Percentiles rank a stretch among this genome's conserved stretches.
These are phyloP conservation scores for Pseudococcus viburni DNA, from an alignment of 2,888 invertebrate species.

Conservation along the genomic window DNA sequence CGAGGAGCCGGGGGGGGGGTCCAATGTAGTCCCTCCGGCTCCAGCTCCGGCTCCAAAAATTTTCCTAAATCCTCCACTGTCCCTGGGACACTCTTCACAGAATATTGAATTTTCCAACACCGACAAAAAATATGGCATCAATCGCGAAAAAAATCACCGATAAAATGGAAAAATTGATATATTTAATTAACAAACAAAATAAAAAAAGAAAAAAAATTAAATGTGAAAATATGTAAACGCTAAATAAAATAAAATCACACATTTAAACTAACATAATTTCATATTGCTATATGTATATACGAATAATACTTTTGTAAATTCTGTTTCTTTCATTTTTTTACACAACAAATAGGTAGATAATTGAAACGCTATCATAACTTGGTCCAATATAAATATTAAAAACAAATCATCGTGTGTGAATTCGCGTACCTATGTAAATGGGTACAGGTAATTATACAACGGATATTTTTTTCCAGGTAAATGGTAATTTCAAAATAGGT, in stretches of 20 bases:
- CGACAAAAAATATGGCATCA: too few species aligned
- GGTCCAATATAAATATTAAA: conserved; percentile 32
- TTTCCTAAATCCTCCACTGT: too few species aligned
- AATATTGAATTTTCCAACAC: too few species aligned
- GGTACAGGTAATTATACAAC: neutral
- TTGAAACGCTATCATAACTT: conserved; percentile 21
- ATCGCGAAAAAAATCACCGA: neutral
- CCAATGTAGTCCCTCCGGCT: too few species aligned
- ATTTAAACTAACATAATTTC: conserved; percentile 47
- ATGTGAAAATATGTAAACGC: conserved; percentile 23
- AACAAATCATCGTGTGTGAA: neutral
- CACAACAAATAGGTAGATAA: neutral
- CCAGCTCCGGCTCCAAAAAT: too few species aligned
- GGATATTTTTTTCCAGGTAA: neutral
- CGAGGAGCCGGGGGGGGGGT: too few species aligned
- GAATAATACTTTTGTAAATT: conserved; percentile 7
- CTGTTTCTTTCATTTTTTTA: neutral
- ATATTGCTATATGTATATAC: conserved; percentile 19
- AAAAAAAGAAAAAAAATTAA: conserved; percentile 34
- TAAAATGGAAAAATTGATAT: conserved; percentile 51
- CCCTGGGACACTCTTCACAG: too few species aligned
- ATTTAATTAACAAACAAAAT: conserved; percentile 52
- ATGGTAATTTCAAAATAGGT: too few species aligned
- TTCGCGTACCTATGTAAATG: neutral
- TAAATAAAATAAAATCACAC: conserved; percentile 56